A percentile compares a stretch with the other conserved stretches of the same genome.
phyloP scores from a whole-genome alignment of 2,888 invertebrate species.

The Malacosoma neustria region DNA sequence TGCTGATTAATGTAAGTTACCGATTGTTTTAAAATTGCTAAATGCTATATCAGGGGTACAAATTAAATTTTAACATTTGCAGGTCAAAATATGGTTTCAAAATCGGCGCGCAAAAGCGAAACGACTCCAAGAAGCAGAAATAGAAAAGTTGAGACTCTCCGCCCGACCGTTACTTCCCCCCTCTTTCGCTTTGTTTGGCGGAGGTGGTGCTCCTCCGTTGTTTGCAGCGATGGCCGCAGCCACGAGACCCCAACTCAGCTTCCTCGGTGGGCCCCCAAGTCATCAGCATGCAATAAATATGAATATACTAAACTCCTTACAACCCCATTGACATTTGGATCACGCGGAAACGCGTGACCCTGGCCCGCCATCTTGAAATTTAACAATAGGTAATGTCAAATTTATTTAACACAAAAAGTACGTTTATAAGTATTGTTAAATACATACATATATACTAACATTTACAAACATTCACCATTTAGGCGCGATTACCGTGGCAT shows the following conservation, averaged over 20 bases:
- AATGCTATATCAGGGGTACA: no score
- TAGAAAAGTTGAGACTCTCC: constrained; percentile 92
- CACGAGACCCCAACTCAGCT: constrained; percentile 75
- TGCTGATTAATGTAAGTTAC: no score
- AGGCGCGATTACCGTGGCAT: no score
- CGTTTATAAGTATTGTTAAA: no score
- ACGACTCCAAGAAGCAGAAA: constrained; percentile 95
- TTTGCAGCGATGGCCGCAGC: constrained; percentile 80
- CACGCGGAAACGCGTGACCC: constrained; percentile 47
- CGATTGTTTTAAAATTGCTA: no score
- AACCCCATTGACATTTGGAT: constrained; percentile 73
- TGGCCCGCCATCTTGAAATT: constrained; percentile 41
- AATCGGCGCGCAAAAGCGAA: constrained; percentile 96
- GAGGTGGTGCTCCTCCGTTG: constrained; percentile 79
- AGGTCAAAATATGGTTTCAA: constrained; percentile 88
- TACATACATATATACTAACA: no score
- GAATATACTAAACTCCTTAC: constrained; percentile 71
- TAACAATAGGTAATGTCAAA: no score
- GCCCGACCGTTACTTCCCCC: constrained; percentile 85
- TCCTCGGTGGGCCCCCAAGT: constrained; percentile 71
- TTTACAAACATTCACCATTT: no score
- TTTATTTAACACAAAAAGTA: no score
- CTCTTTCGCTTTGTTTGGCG: constrained; percentile 81
- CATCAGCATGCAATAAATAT: constrained; percentile 73
- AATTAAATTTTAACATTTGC: no score